Evolutionary conservation across 53 echinoderm and acorn worm genomes (phyloP).

Genomic region (Holothuria scabra): DNA sequence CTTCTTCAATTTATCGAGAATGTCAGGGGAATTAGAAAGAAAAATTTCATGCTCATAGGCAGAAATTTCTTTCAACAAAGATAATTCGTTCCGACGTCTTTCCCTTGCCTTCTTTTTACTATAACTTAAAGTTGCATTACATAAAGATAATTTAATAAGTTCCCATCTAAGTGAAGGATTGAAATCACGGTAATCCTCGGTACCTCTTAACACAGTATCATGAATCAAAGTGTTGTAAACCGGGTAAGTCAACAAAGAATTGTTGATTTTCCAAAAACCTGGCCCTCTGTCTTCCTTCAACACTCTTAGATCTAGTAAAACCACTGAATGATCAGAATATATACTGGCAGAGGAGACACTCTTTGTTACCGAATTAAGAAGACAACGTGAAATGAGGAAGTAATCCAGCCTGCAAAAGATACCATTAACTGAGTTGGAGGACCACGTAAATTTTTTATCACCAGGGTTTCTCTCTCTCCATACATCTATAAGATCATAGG

Average conservation of each 20-base stretch:
- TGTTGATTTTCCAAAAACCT: no score
- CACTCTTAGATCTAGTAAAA: background rate
- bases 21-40: background rate
- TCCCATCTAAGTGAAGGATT: background rate
- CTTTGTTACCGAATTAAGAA: background rate
- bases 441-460: background rate
- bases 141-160: background rate
- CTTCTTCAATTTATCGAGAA: background rate
- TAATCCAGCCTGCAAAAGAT: conserved; percentile 21
- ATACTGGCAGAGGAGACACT: background rate
- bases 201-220: no score
- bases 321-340: conserved; percentile 35
- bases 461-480: conserved; percentile 24
- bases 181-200: no score
- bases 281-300: background rate
- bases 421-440: background rate
- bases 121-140: background rate
- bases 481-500: background rate
- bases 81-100: background rate
- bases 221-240: no score
- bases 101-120: background rate
- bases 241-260: background rate
- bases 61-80: background rate
- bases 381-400: conserved; percentile 9
- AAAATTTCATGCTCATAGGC: background rate